These are phyloP conservation scores for Dilophus febrilis DNA, from an alignment of 2,888 invertebrate genomes.

Conservation along the genomic window DNA sequence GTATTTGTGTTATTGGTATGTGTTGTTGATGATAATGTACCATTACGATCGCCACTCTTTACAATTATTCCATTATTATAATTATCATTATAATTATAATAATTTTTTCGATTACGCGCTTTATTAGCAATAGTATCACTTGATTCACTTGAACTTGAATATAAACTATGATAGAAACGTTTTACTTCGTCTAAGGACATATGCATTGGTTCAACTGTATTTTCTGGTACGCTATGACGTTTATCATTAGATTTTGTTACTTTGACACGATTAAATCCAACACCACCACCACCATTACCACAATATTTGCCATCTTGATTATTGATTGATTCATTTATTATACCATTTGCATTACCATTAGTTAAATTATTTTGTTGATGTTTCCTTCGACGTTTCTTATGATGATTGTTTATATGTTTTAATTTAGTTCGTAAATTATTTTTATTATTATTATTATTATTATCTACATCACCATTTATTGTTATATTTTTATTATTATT, in stretches of 20 bases:
- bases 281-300: too few relatives aligned
- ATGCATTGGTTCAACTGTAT: conserved; percentile 41
- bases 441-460: conserved; percentile 1
- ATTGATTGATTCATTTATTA: neutral
- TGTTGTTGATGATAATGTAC: conserved; percentile 12
- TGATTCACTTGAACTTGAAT: conserved; percentile 54
- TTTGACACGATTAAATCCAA: neutral
- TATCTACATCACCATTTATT: conserved; percentile 9
- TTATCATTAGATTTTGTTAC: conserved; percentile 29
- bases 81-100: conserved; percentile 1
- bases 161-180: conserved; percentile 64
- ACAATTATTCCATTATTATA: neutral
- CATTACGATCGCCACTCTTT: too few relatives aligned
- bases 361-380: conserved; percentile 3
- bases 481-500: conserved; percentile 19
- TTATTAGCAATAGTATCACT: conserved; percentile 3
- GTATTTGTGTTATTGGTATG: conserved; percentile 4
- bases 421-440: conserved; percentile 9
- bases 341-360: neutral
- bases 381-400: conserved; percentile 25
- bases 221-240: conserved; percentile 50
- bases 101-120: conserved; percentile 15
- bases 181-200: conserved; percentile 73
- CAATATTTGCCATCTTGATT: neutral
- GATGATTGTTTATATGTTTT: conserved; percentile 21